Evolutionary conservation across 2,888 invertebrate genomes (phyloP), one percentile per base, ranked within the genome.

Genomic region (Eucera pruinosa): DNA sequence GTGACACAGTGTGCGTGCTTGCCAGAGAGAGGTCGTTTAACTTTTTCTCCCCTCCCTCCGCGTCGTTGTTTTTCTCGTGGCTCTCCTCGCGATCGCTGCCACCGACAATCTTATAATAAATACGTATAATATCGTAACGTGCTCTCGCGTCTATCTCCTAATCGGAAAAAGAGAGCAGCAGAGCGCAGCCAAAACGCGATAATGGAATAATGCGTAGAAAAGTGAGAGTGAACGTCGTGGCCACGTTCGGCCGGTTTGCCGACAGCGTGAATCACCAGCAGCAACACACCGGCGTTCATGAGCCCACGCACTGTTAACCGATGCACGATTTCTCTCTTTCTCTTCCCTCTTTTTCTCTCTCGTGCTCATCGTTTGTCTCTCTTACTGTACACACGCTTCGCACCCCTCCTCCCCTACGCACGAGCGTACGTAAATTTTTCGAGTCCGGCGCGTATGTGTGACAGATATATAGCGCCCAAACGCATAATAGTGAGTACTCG

Each of bases 261-360:
- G 81, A 86, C 84, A 47, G 71, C 69, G 87, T 89, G 89, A 88
- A 88, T 86, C 88, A 89, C 83, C 89, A 80, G 65, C 84, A 83
- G 80, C 75, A 64, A 64, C 50, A 64, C 50, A 73, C 85, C 80
- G 78, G 78, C 85, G 85, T 85, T 84, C 81, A 69, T 83, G 82
- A 80, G 80, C 82, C 84, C 73, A 80, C 81, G 75, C 80, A 78
- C 48, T 64, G 68, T 50, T 41, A 69, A 73, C 73, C 77, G 77
- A 82, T 69, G 74, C 76, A 72, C 72, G 61, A 68, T 67, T 50
- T 72, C 72, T 80, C 70, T 68, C 60, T 65, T 76, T 75, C 55
- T 64, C 57, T 54, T 55, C 39, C 65, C 62, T 68, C 66, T 54
- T n/a, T n/a, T n/a, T 55, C 39, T 65, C 61, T 68, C 66, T 66